These are phyloP conservation scores for Neopelma chrysocephalum DNA, from an alignment of 2,797 vertebrate genomes.

Conservation along the genomic window DNA sequence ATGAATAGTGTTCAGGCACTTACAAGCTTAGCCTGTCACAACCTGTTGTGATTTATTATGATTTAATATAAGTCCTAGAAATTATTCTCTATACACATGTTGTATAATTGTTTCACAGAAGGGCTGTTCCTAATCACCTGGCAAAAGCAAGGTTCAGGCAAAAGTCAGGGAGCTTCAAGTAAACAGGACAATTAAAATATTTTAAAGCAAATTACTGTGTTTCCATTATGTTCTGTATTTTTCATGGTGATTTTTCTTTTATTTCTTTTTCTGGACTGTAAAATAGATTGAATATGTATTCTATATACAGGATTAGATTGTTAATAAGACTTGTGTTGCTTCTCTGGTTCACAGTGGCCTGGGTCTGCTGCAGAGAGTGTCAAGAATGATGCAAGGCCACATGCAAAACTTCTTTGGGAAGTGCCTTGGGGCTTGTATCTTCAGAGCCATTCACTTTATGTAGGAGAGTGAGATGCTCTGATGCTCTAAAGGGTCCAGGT, in stretches of 20 bases:
- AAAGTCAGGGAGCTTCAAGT: not conserved
- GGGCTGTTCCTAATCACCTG: not conserved
- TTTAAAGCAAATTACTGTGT: not conserved
- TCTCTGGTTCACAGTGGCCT: not conserved
- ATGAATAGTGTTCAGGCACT: not conserved
- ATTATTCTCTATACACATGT: not conserved
- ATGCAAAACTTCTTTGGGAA: not conserved
- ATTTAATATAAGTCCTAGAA: constrained; percentile 39
- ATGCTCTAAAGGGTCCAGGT: not conserved
- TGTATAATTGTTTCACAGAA: not conserved
- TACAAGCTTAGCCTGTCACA: not conserved
- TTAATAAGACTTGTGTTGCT: not conserved
- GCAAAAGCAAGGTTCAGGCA: not conserved
- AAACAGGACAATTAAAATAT: not conserved
- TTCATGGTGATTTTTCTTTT: not conserved
- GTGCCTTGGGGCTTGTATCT: not conserved
- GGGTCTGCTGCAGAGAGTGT: not conserved
- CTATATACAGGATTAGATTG: not conserved
- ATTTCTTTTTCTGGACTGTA: not conserved
- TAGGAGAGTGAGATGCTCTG: not conserved
- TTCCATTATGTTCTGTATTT: not conserved
- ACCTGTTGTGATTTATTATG: constrained; percentile 1
- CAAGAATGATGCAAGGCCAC: too few species aligned
- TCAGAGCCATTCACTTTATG: accelerated
- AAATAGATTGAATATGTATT: not conserved